Conservation (phyloP, 2,888 invertebrate genomes). For the Corythucha ciliata region DNA sequence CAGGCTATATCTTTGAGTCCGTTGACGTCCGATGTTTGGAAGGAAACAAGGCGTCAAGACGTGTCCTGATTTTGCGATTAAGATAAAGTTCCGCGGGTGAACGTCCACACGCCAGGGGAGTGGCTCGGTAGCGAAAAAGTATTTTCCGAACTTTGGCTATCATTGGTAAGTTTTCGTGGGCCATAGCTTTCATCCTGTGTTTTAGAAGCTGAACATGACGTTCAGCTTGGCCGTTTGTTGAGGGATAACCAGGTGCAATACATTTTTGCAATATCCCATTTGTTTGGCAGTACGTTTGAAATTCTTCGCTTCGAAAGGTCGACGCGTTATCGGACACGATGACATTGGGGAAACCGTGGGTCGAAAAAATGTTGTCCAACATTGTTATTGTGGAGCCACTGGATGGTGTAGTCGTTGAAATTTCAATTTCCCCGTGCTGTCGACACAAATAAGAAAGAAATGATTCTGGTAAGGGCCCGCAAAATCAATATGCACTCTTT, state of each 20-base stretch:
- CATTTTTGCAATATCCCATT: conserved; percentile 1
- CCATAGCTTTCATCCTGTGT: too few species aligned
- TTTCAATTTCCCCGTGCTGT: background rate
- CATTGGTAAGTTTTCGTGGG: too few species aligned
- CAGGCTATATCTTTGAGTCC: too few species aligned
- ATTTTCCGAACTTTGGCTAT: too few species aligned
- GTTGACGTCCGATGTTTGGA: too few species aligned
- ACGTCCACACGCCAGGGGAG: too few species aligned
- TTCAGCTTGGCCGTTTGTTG: background rate
- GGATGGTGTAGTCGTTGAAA: background rate
- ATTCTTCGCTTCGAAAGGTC: background rate
- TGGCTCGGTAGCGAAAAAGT: too few species aligned
- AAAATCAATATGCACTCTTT: background rate
- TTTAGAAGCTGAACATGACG: background rate
- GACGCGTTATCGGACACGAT: background rate
- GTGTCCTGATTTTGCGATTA: too few species aligned
- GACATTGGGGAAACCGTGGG: background rate
- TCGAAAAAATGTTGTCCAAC: background rate
- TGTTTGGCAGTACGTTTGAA: background rate
- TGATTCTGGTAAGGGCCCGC: background rate
- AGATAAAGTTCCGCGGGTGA: too few species aligned
- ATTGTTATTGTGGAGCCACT: background rate
- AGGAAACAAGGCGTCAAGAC: too few species aligned
- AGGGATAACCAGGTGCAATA: background rate
- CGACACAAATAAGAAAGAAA: background rate